Conservation (phyloP, 2,113 vertebrate genomes). For the Myanophis thanlyinensis region DNA sequence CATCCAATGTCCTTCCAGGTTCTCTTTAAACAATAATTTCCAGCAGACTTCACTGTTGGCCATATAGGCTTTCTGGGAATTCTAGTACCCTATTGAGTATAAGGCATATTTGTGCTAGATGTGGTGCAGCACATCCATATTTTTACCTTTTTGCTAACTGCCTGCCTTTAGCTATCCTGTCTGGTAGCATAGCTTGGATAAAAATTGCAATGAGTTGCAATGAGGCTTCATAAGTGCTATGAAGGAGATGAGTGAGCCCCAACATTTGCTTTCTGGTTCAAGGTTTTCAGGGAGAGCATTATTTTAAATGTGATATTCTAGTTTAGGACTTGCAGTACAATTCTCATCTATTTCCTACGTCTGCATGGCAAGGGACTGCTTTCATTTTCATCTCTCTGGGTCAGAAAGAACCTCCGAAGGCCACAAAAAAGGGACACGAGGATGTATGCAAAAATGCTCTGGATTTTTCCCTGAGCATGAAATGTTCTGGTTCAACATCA, state of each 20-base stretch:
- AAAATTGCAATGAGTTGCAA: neutral
- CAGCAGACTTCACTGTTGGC: neutral
- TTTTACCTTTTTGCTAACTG: neutral
- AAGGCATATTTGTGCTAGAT: neutral
- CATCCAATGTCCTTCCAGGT: neutral
- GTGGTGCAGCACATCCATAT: neutral
- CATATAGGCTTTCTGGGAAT: neutral
- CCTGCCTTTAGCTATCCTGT: neutral
- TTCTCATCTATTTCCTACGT: neutral
- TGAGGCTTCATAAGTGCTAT: neutral
- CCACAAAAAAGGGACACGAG: neutral
- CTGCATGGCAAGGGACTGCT: neutral
- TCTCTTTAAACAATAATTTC: neutral
- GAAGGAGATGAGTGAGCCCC: neutral
- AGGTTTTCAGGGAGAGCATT: neutral
- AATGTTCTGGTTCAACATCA: neutral
- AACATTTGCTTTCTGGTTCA: neutral
- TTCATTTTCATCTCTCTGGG: neutral
- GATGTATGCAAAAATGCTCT: neutral
- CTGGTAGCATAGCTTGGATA: neutral
- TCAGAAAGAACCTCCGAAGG: neutral
- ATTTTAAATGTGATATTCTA: neutral
- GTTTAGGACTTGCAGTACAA: neutral
- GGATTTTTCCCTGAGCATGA: neutral
- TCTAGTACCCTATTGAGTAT: neutral